Conservation (phyloP, 2,888 invertebrate species). For the Diplolepis rosae region DNA sequence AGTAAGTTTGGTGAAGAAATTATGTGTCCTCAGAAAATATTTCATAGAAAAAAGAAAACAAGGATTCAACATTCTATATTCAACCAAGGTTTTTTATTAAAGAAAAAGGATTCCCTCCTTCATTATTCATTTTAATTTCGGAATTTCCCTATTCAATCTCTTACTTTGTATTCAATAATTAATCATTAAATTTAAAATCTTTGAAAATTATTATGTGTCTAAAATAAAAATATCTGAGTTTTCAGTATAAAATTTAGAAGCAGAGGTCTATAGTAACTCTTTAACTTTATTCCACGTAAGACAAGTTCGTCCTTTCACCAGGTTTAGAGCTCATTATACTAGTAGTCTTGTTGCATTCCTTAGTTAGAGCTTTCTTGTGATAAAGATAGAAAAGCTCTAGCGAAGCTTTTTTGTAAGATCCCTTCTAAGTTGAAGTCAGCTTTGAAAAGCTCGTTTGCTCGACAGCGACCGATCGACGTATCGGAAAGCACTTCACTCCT, state of each 20-base stretch:
- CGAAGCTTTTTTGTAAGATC: background rate
- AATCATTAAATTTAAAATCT: too few relatives aligned
- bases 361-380: background rate
- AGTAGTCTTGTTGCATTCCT: background rate
- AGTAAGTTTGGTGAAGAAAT: too few relatives aligned
- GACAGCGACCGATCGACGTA: conserved; percentile 50
- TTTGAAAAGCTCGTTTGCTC: conserved; percentile 34
- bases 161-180: too few relatives aligned
- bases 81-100: too few relatives aligned
- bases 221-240: too few relatives aligned
- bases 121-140: too few relatives aligned
- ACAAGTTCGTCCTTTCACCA: conserved; percentile 1
- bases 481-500: conserved; percentile 52
- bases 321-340: background rate
- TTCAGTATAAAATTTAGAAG: background rate
- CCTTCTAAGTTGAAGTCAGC: conserved; percentile 26
- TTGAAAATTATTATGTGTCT: too few relatives aligned
- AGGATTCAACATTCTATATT: too few relatives aligned
- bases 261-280: background rate
- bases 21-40: too few relatives aligned
- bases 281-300: background rate
- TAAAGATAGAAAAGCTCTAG: background rate
- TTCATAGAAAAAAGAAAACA: too few relatives aligned
- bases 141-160: too few relatives aligned
- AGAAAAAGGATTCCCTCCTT: too few relatives aligned